Percentiles rank a stretch among this genome's conserved stretches.
Conservation (phyloP, 2,888 invertebrate genomes). For the Cloeon dipterum region DNA sequence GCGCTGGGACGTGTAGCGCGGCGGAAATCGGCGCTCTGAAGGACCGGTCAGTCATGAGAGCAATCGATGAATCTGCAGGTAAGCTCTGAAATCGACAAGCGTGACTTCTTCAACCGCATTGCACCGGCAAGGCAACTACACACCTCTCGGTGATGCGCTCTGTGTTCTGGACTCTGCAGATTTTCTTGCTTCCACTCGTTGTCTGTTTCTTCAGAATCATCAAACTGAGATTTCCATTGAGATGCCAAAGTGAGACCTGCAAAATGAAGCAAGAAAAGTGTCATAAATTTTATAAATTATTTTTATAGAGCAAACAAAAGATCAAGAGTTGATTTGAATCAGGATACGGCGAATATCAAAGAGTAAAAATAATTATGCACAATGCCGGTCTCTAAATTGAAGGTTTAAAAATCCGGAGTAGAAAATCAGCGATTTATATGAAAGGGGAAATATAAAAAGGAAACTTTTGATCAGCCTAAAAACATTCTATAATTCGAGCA, state of each 20-base stretch:
- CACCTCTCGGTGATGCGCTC: constrained; percentile 9
- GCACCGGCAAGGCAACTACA: constrained; percentile 2
- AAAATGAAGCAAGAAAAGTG: no score
- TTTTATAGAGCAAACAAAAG: no score
- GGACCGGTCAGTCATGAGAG: background rate
- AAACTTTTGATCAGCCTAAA: no score
- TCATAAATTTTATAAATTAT: no score
- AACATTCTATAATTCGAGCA: no score
- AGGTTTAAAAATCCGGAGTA: no score
- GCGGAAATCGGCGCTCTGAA: background rate
- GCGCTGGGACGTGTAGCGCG: constrained; percentile 1
- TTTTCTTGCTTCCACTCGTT: constrained; percentile 83
- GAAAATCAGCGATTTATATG: no score
- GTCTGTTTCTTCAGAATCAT: constrained; percentile 83
- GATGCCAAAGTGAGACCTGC: constrained; percentile 57
- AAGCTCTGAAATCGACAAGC: background rate
- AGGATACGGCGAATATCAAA: no score
- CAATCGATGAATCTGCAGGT: constrained; percentile 1
- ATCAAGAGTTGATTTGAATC: background rate
- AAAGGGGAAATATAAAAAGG: no score
- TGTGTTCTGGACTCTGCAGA: constrained; percentile 30
- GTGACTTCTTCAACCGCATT: background rate
- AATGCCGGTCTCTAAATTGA: no score
- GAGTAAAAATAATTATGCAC: no score
- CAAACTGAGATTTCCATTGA: constrained; percentile 90